Evolutionary conservation across 2,888 invertebrate genomes (phyloP).

Genomic region (Busseola fusca): DNA sequence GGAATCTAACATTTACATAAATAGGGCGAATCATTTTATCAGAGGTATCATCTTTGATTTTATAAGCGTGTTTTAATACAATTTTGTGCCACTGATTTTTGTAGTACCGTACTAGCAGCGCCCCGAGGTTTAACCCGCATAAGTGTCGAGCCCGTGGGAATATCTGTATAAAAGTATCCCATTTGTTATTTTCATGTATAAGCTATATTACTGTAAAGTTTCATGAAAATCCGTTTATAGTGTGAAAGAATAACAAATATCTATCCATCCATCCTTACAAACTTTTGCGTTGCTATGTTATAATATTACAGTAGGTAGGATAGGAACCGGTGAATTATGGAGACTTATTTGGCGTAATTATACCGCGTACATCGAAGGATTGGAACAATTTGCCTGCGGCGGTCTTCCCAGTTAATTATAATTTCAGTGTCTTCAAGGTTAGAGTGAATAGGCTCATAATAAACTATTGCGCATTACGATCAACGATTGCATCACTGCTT

Average conservation of each 20-base stretch:
- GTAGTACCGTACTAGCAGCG: not conserved
- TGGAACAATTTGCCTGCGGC: too few relatives aligned
- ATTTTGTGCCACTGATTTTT: not conserved
- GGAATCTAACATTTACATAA: conserved; percentile 40
- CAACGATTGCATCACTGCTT: too few relatives aligned
- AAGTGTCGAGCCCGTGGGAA: not conserved
- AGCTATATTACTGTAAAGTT: not conserved
- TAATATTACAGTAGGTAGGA: not conserved
- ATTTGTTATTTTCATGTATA: not conserved
- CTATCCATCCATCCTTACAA: not conserved
- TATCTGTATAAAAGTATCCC: not conserved
- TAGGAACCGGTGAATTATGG: not conserved
- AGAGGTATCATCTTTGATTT: conserved; percentile 7
- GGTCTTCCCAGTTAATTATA: too few relatives aligned
- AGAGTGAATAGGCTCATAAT: too few relatives aligned
- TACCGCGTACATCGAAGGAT: too few relatives aligned
- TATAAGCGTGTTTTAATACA: not conserved
- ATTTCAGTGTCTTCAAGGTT: too few relatives aligned
- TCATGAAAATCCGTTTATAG: not conserved
- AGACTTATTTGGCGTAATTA: not conserved
- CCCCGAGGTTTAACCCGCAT: not conserved
- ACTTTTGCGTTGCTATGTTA: not conserved
- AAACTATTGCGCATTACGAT: too few relatives aligned
- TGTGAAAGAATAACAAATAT: too few relatives aligned
- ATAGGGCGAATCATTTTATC: conserved; percentile 40